A percentile compares a stretch with the other conserved stretches of the same genome.
phyloP scores from a whole-genome alignment of 2,113 vertebrate species.

The Sebastes fasciatus region DNA sequence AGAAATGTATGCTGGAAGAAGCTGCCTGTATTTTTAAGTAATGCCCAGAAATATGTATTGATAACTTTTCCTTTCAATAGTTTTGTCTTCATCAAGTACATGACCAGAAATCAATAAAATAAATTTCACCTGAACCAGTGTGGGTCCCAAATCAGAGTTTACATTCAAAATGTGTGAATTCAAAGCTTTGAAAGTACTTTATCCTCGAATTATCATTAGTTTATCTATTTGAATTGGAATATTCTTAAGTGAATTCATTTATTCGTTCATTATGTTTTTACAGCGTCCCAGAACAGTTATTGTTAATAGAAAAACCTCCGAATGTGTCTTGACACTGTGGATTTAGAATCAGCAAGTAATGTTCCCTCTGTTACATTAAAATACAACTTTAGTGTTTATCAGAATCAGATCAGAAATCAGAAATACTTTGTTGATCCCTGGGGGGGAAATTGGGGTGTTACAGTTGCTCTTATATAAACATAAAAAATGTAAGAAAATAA shows the following conservation, averaged over 20 bases:
- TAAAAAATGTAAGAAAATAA: too few relatives aligned
- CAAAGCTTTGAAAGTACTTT: neutral
- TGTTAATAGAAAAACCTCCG: neutral
- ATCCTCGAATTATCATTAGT: neutral
- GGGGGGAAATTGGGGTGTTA: too few relatives aligned
- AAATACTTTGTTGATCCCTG: too few relatives aligned
- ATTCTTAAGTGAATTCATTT: neutral
- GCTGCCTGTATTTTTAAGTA: too few relatives aligned
- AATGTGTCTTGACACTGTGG: too few relatives aligned
- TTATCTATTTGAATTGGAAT: too few relatives aligned
- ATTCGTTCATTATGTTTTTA: neutral
- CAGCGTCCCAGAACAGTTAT: neutral
- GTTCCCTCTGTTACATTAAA: neutral
- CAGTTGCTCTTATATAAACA: too few relatives aligned
- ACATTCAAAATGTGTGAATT: neutral
- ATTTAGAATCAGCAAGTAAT: too few relatives aligned
- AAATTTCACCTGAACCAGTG: neutral
- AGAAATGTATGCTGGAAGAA: neutral
- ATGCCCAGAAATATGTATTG: neutral
- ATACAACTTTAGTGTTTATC: neutral
- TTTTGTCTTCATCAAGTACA: neutral
- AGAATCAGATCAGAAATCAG: too few relatives aligned
- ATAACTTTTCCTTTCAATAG: neutral
- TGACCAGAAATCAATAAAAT: neutral
- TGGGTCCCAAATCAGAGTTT: neutral